These are phyloP conservation scores for Lymantria dispar DNA, from an alignment of 2,888 invertebrate species.

Conservation along the genomic window DNA sequence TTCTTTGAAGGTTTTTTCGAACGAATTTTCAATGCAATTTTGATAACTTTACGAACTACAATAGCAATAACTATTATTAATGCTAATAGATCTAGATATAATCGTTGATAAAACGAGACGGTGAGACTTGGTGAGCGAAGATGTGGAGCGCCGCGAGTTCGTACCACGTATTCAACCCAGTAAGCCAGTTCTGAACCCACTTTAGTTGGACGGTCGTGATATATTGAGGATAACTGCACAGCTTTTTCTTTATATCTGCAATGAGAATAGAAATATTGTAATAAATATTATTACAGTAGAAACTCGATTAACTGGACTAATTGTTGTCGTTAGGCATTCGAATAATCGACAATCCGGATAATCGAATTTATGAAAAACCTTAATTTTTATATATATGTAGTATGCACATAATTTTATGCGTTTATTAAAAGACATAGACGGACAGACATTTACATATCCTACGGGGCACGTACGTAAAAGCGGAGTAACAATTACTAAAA, in stretches of 20 bases:
- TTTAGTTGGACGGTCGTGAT: constrained; percentile 69
- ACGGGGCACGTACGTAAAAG: too few relatives aligned
- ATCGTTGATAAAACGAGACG: constrained; percentile 50
- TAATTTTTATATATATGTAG: too few relatives aligned
- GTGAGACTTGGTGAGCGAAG: constrained; percentile 49
- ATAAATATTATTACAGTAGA: too few relatives aligned
- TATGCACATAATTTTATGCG: too few relatives aligned
- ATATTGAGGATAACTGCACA: constrained; percentile 41
- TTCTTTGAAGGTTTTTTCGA: neutral
- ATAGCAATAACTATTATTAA: constrained; percentile 16
- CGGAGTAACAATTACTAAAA: too few relatives aligned
- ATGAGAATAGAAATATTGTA: neutral
- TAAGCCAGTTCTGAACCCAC: constrained; percentile 84
- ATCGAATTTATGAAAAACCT: too few relatives aligned
- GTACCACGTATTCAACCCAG: constrained; percentile 85
- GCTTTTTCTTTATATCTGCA: constrained; percentile 46
- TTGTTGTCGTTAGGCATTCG: too few relatives aligned
- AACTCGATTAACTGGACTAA: too few relatives aligned
- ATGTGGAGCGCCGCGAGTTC: constrained; percentile 80
- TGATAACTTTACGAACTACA: neutral
- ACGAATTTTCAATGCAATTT: neutral
- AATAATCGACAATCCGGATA: too few relatives aligned
- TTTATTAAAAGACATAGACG: too few relatives aligned
- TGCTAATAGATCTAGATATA: constrained; percentile 47
- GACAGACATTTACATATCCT: too few relatives aligned